Evolutionary conservation across 2,888 invertebrate species (phyloP).

Genomic region (Physocephala rufipes): DNA sequence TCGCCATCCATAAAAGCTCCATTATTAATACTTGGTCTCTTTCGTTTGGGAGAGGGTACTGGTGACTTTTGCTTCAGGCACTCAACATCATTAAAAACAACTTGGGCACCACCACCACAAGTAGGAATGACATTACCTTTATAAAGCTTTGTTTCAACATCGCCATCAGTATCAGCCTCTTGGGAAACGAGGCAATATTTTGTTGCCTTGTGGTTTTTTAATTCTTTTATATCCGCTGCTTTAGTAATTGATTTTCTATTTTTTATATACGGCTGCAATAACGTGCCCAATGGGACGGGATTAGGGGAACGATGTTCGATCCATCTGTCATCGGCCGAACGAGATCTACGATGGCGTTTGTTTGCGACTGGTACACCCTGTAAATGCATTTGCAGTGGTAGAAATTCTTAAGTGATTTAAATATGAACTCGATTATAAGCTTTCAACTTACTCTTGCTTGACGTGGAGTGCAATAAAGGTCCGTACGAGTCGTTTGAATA

Average conservation of each 20-base stretch:
- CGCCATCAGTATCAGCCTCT: conserved; percentile 90
- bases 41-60: conserved; percentile 66
- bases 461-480: conserved; percentile 54
- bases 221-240: conserved; percentile 80
- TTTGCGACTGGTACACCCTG: conserved; percentile 77
- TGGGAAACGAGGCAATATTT: conserved; percentile 95
- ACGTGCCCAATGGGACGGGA: conserved; percentile 85
- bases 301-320: conserved; percentile 87
- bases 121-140: conserved; percentile 96
- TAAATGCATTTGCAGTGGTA: conserved; percentile 1
- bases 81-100: conserved; percentile 95
- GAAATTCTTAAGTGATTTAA: too few species aligned
- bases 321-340: conserved; percentile 83
- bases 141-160: conserved; percentile 90
- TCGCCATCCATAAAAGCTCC: conserved; percentile 43
- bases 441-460: conserved; percentile 44
- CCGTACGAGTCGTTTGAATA: conserved; percentile 50
- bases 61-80: conserved; percentile 85
- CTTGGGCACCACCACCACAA: conserved; percentile 93
- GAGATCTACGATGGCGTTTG: conserved; percentile 79
- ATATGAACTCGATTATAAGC: too few species aligned
- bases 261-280: conserved; percentile 85
- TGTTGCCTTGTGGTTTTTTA: conserved; percentile 75
- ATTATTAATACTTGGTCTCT: conserved; percentile 59
- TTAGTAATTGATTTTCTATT: conserved; percentile 86